A percentile compares a stretch with the other conserved stretches of the same genome.
Evolutionary conservation across 2,113 vertebrate species (phyloP).

Genomic region (Poeciliopsis turrubarensis): DNA sequence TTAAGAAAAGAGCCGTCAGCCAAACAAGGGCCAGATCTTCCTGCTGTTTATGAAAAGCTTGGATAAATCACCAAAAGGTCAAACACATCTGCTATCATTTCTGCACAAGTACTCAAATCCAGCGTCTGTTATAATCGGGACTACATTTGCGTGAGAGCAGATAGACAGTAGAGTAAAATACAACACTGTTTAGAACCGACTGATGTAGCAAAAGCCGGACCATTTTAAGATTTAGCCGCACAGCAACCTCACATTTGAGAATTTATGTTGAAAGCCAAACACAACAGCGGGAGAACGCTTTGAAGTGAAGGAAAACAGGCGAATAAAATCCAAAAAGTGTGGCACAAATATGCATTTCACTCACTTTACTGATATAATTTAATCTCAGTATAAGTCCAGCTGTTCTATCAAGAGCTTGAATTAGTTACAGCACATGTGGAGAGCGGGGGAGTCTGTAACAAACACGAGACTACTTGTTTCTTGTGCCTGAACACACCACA

Average conservation of each 20-base stretch:
- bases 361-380: no score
- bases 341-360: not conserved
- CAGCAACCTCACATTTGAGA: not conserved
- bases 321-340: not conserved
- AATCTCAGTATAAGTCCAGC: no score
- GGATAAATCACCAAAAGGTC: conserved; percentile 10
- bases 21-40: conserved; percentile 1
- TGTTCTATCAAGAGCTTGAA: no score
- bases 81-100: conserved; percentile 27
- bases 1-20: not conserved
- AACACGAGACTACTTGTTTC: no score
- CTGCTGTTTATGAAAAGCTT: conserved; percentile 12
- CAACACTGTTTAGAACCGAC: conserved; percentile 2
- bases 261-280: not conserved
- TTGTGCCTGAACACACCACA: no score
- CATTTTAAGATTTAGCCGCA: not conserved
- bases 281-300: not conserved
- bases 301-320: not conserved
- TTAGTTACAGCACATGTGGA: no score
- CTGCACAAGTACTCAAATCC: conserved; percentile 17
- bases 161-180: not conserved
- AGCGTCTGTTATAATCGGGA: conserved; percentile 3
- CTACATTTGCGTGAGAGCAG: conserved; percentile 11
- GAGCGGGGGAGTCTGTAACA: no score
- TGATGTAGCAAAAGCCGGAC: not conserved